A percentile compares a stretch with the other conserved stretches of the same genome.
These are phyloP conservation scores for Arnoldichthys spilopterus DNA, from an alignment of 2,797 vertebrate species.

Conservation along the genomic window DNA sequence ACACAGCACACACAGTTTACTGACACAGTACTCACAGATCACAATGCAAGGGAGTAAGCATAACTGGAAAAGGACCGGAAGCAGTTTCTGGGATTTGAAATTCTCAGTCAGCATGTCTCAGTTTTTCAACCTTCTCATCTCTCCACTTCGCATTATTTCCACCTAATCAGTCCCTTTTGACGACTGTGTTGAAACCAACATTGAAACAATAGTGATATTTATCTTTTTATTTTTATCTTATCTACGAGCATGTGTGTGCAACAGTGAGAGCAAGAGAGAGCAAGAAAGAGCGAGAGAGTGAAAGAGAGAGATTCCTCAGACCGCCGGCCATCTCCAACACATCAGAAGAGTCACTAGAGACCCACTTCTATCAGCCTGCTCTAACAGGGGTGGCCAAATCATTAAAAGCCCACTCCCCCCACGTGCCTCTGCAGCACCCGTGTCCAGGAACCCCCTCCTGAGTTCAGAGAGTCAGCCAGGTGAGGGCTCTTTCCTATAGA, in stretches of 20 bases:
- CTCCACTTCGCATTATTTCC: neutral
- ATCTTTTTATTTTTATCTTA: neutral
- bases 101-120: neutral
- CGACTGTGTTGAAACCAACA: slow-evolving; percentile 6
- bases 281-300: neutral
- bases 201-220: slow-evolving; percentile 20
- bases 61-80: neutral
- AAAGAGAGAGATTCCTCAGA: slow-evolving; percentile 10
- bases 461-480: slow-evolving; percentile 38
- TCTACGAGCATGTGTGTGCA: neutral
- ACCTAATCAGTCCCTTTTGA: slow-evolving; percentile 20
- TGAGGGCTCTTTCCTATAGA: slow-evolving; percentile 30
- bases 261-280: neutral
- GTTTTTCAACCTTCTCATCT: neutral
- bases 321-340: slow-evolving; percentile 43
- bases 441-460: slow-evolving; percentile 35
- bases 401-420: slow-evolving; percentile 55
- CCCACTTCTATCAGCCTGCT: slow-evolving; percentile 48
- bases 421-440: slow-evolving; percentile 36
- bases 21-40: neutral
- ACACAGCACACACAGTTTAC: no score
- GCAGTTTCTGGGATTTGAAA: neutral
- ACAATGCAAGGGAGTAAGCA: neutral
- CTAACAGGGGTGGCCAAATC: slow-evolving; percentile 52
- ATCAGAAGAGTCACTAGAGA: slow-evolving; percentile 52